Conservation (phyloP, 2,797 vertebrate genomes). For the Poecilia picta region DNA sequence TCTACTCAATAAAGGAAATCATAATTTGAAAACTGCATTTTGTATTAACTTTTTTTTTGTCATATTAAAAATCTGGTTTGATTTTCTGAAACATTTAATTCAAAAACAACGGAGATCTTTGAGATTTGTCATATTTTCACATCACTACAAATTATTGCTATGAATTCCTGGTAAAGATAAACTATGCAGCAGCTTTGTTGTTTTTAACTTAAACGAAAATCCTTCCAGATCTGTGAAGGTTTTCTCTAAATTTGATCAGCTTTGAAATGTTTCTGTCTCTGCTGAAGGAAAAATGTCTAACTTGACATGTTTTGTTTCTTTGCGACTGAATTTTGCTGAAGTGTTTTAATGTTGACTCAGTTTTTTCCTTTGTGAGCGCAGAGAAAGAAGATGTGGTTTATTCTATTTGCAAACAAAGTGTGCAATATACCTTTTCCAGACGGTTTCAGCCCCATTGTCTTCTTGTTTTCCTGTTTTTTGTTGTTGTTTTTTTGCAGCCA, state of each 20-base stretch:
- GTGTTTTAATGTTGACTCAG: background rate
- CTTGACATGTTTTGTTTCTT: background rate
- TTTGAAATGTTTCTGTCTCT: background rate
- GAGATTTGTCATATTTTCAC: background rate
- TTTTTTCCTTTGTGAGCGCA: background rate
- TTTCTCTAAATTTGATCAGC: background rate
- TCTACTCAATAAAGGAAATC: background rate
- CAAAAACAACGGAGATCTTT: background rate
- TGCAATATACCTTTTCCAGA: conserved; percentile 83
- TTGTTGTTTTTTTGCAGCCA: conserved; percentile 63
- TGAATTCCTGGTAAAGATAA: background rate
- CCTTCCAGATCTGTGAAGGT: background rate
- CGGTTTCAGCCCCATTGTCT: conserved; percentile 63
- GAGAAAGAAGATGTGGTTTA: conserved; percentile 36
- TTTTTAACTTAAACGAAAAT: background rate
- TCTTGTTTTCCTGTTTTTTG: background rate
- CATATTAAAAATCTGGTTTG: background rate
- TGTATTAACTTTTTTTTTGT: background rate
- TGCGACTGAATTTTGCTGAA: background rate
- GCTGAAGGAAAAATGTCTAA: background rate
- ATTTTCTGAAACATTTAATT: background rate
- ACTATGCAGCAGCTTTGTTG: background rate
- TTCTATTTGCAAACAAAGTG: conserved; percentile 73
- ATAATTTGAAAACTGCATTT: background rate
- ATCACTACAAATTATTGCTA: background rate